Conservation (phyloP, 1,140 invertebrate genomes). For the Drosophila orosa region DNA sequence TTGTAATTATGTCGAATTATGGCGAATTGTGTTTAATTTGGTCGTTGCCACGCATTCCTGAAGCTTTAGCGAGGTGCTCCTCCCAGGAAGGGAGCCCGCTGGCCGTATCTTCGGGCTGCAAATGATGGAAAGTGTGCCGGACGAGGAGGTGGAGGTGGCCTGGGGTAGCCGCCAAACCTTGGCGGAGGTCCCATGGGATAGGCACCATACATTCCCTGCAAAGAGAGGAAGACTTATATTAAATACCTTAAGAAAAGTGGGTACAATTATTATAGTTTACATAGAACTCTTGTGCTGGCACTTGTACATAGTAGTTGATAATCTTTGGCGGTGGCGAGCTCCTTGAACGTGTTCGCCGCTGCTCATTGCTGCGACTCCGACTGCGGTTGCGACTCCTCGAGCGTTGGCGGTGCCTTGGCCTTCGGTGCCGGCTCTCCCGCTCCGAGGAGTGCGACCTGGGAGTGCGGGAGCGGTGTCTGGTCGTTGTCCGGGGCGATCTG, state of each 20-base stretch:
- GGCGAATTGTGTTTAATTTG: slow-evolving; percentile 32
- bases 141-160: slow-evolving; percentile 8
- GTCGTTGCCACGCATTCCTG: slow-evolving; percentile 35
- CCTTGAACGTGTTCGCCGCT: slow-evolving; percentile 14
- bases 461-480: slow-evolving; percentile 18
- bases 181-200: slow-evolving; percentile 21
- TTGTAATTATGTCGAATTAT: slow-evolving; percentile 68
- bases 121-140: slow-evolving; percentile 9
- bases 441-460: slow-evolving; percentile 38
- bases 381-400: slow-evolving; percentile 28
- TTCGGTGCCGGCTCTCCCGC: slow-evolving; percentile 12
- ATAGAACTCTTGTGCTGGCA: slow-evolving; percentile 58
- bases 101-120: slow-evolving; percentile 6
- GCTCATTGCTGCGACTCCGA: slow-evolving; percentile 24
- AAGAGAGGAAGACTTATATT: not conserved
- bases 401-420: slow-evolving; percentile 23
- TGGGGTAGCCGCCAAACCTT: slow-evolving; percentile 19
- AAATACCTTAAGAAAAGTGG: too few species aligned
- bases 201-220: slow-evolving; percentile 48
- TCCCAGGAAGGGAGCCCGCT: slow-evolving; percentile 14
- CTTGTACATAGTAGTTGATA: slow-evolving; percentile 61
- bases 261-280: slow-evolving; percentile 39
- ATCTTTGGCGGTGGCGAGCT: slow-evolving; percentile 55
- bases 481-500: slow-evolving; percentile 21
- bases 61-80: slow-evolving; percentile 34